A percentile compares a stretch with the other conserved stretches of the same genome.
Evolutionary conservation across 1,140 invertebrate genomes (phyloP).

Genomic region (Ceratina japonica): DNA sequence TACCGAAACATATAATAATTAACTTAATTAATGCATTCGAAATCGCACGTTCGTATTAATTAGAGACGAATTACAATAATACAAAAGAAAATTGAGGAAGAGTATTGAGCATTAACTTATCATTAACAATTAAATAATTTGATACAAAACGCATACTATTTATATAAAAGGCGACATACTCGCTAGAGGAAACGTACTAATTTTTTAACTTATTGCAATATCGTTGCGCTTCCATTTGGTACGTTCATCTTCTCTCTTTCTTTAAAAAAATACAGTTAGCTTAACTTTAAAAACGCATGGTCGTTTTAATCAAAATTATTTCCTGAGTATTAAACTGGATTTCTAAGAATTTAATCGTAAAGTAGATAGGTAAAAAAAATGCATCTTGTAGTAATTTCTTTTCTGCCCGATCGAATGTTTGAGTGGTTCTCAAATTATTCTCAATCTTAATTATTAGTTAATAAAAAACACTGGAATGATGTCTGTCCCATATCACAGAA

Average conservation of each 20-base stretch:
- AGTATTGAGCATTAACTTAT: conserved; percentile 52
- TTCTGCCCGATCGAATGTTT: conserved; percentile 39
- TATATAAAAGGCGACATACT: conserved; percentile 36
- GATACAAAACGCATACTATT: conserved; percentile 20
- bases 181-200: conserved; percentile 50
- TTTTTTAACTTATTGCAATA: conserved; percentile 49
- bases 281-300: conserved; percentile 12
- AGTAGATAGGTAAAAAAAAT: too few relatives aligned
- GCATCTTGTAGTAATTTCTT: background rate
- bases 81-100: conserved; percentile 17
- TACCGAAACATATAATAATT: conserved; percentile 25
- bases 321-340: conserved; percentile 57
- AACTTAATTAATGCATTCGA: conserved; percentile 19
- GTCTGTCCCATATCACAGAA: conserved; percentile 55
- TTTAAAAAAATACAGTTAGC: conserved; percentile 33
- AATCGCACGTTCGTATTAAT: conserved; percentile 7
- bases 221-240: conserved; percentile 62
- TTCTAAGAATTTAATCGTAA: too few relatives aligned
- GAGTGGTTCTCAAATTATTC: conserved; percentile 10
- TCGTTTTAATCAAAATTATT: conserved; percentile 42
- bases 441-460: conserved; percentile 16
- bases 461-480: conserved; percentile 51
- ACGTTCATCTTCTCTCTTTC: conserved; percentile 47
- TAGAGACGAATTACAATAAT: conserved; percentile 19
- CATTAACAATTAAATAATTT: conserved; percentile 16